Percentiles rank a stretch among this genome's conserved stretches.
These are phyloP conservation scores for Phylloscopus collybita DNA, from an alignment of 2,797 vertebrate genomes.

Conservation along the genomic window DNA sequence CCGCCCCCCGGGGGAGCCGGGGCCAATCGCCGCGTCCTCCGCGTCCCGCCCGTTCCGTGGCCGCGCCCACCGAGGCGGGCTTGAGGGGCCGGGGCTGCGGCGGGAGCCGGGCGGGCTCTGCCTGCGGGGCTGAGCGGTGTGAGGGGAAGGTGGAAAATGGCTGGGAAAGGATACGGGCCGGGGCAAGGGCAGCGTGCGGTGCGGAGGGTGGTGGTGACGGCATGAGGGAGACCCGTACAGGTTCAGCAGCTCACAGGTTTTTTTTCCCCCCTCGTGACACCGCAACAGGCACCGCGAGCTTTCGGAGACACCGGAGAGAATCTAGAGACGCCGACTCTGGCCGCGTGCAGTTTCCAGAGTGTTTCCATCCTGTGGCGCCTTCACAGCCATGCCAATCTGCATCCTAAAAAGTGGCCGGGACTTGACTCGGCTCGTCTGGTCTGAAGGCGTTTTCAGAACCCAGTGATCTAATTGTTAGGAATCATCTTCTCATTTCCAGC, in stretches of 20 bases:
- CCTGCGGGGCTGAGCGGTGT: rapidly evolving
- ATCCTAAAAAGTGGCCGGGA: not conserved
- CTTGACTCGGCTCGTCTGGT: rapidly evolving
- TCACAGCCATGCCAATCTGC: not conserved
- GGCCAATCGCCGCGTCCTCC: rapidly evolving
- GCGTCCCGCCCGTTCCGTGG: not conserved
- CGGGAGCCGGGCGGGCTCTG: not conserved
- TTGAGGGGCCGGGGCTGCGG: rapidly evolving
- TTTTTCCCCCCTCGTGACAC: not conserved
- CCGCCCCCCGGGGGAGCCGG: rapidly evolving
- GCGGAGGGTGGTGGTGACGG: not conserved
- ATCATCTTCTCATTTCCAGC: conserved; percentile 3
- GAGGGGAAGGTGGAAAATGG: not conserved
- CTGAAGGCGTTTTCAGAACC: not conserved
- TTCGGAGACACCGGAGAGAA: not conserved
- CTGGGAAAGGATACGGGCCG: not conserved
- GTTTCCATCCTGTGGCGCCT: not conserved
- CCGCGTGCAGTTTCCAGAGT: not conserved
- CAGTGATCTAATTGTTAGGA: not conserved
- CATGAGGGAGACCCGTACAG: not conserved
- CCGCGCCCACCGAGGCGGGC: not conserved
- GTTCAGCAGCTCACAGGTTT: not conserved
- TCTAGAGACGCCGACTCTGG: not conserved
- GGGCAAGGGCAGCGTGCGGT: not conserved
- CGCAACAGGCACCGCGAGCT: rapidly evolving